These are phyloP conservation scores for Oenanthe melanoleuca DNA, from an alignment of 2,113 vertebrate genomes.

Conservation along the genomic window DNA sequence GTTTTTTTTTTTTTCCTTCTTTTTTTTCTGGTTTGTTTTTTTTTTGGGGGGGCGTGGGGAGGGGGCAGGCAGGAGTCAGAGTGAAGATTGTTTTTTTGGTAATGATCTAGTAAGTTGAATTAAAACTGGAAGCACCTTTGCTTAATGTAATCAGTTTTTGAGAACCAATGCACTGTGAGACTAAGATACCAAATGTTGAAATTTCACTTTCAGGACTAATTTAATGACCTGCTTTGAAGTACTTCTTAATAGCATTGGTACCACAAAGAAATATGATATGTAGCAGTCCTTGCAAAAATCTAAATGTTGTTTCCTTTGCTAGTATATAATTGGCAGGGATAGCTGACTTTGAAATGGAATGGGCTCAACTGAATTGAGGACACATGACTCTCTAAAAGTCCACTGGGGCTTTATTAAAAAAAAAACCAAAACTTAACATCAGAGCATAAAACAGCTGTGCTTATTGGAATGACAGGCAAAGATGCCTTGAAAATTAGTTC, in stretches of 20 bases:
- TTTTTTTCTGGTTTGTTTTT: too few species aligned
- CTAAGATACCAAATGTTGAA: background rate
- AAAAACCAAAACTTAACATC: background rate
- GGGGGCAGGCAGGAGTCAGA: accelerated
- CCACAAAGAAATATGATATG: background rate
- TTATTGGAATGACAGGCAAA: background rate
- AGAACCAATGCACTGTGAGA: background rate
- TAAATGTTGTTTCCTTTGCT: background rate
- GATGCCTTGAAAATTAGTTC: background rate
- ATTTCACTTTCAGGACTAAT: background rate
- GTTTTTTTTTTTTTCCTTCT: too few species aligned
- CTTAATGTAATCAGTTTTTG: background rate
- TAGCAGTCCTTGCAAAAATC: background rate
- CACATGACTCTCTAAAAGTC: background rate
- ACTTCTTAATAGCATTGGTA: background rate
- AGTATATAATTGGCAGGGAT: background rate
- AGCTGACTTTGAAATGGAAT: background rate
- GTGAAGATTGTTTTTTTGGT: accelerated
- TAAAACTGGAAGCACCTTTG: background rate
- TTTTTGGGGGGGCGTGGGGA: accelerated
- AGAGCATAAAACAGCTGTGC: background rate
- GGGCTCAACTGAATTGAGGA: background rate
- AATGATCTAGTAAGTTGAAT: background rate
- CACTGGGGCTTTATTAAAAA: background rate
- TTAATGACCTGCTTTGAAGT: background rate